Percentiles rank a stretch among this genome's conserved stretches.
Evolutionary conservation across 2,888 invertebrate species (phyloP).

Genomic region (Hydriomena furcata): DNA sequence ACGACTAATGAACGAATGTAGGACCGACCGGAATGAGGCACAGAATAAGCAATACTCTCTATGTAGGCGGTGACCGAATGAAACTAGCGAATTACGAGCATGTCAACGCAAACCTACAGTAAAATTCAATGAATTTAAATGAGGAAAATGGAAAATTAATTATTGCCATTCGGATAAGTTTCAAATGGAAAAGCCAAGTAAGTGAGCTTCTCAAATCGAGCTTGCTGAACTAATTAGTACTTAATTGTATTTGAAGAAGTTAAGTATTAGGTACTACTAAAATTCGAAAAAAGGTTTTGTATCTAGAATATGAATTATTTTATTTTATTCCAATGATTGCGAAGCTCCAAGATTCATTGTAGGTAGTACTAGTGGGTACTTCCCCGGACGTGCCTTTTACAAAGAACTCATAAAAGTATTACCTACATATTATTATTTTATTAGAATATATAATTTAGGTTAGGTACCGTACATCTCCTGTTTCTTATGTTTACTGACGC

Average conservation of each 20-base stretch:
- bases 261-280: no score
- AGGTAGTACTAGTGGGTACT: no score
- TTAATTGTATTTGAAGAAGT: constrained; percentile 34
- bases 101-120: constrained; percentile 26
- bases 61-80: constrained; percentile 30
- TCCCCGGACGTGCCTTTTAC: no score
- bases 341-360: no score
- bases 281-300: no score
- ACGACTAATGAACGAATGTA: constrained; percentile 64
- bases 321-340: no score
- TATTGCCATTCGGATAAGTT: background rate
- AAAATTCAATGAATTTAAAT: constrained; percentile 28
- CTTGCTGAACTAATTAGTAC: background rate
- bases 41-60: constrained; percentile 22
- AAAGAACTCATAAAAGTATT: no score
- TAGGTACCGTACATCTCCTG: no score
- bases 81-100: constrained; percentile 42
- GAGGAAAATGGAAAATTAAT: constrained; percentile 30
- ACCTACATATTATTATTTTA: no score
- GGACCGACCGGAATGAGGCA: constrained; percentile 51
- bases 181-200: background rate
- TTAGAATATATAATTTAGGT: no score
- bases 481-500: constrained; percentile 47
- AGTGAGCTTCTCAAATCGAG: background rate
- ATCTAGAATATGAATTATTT: no score